Base-by-base conservation (phyloP, 37 sponge, comb jelly and placozoan genomes). In the Ephydatia muelleri region DNA sequence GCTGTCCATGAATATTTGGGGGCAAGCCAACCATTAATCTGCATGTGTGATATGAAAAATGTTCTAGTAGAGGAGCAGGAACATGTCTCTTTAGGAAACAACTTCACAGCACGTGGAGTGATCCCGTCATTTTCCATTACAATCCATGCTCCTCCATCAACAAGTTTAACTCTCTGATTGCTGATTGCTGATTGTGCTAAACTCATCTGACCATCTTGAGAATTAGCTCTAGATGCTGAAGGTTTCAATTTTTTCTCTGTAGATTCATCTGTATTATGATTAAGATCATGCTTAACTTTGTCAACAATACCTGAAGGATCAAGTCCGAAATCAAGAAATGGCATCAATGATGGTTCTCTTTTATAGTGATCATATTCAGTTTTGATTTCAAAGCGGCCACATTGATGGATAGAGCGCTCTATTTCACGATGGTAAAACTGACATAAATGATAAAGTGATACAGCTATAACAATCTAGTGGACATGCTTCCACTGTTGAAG, bases 401-500 rank as follows among this genome's bases (percentile, higher is more conserved):
- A 78, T 78, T 78, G 79, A 39, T 78, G 79, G 32, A 70, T 31
- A 36, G 47, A 36, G 22, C 79, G 25, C 43, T 38, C 79, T 43
- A 78, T 78, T 49, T 78, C 79, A 31, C 57, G 64, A 25, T 49
- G 79, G 40, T 78, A 78, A 78, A 43, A 78, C 32, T 32, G 31
- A 49, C 79, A 78, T 40, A 78, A 40, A 31, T 78, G 79, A 78
- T 27, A 49, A 25, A 78, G 43, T 11, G 77, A 76, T 11, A 26
- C n/a, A 38, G 26, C 29, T 34, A 76, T 76, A 30, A 76, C 67
- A 22, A 23, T 31, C 29, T 31, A 28, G 29, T 39, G 79, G 21
- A 78, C 79, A 22, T 78, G 57, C 48, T 78, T 78, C 79, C 79
- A 78, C 21, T 78, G 38, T 39, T 78, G 79, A 43, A 43, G 47